Evolutionary conservation across 2,113 vertebrate species (phyloP), one percentile per base, ranked within the genome.

Genomic region (Melanocharis versteri): DNA sequence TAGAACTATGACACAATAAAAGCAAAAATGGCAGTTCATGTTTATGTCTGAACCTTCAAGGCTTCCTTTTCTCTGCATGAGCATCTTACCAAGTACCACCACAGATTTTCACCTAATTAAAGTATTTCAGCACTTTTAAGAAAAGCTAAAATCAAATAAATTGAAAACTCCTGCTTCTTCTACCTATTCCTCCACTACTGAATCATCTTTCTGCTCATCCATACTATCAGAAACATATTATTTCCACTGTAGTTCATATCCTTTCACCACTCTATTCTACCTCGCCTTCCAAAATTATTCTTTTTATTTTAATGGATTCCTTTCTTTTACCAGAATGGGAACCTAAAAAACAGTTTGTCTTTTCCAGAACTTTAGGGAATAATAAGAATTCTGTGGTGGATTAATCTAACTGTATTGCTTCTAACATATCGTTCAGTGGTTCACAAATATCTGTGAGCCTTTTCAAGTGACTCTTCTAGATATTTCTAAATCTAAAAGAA

Each of bases 281-380:
- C 8, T 56, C 0, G 0, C 8, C 12, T 81, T 85, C 30, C 11
- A 28, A 24, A 9, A 11, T 9, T 22, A 35, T 24, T 12, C 5
- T 7, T 42, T 89, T 75, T 17, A 7, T 42, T 94, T 79, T n/a
- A 37, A 26, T 50, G 42, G 2, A 28, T 66, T 57, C 2, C 4
- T 87, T 84, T 37, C 27, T 61, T 81, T 70, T 39, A 66, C 9
- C 27, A 85, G 26, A 62, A 24, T 16, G 4, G 6, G 23, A 84
- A 66, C 2, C 5, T 13, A 35, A 81, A 81, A 45, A 6, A 17
- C 22, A 39, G 8, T 51, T 51, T 71, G 3, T 44, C 15, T 56
- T 71, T 62, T 62, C 37, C 26, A 58, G 18, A 13, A 73, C 39
- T 54, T 30, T 3, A 48, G 10, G 17, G 5, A 40, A 73, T 40